Base-by-base conservation (phyloP, 2,797 vertebrate species). In the Characodon lateralis region DNA sequence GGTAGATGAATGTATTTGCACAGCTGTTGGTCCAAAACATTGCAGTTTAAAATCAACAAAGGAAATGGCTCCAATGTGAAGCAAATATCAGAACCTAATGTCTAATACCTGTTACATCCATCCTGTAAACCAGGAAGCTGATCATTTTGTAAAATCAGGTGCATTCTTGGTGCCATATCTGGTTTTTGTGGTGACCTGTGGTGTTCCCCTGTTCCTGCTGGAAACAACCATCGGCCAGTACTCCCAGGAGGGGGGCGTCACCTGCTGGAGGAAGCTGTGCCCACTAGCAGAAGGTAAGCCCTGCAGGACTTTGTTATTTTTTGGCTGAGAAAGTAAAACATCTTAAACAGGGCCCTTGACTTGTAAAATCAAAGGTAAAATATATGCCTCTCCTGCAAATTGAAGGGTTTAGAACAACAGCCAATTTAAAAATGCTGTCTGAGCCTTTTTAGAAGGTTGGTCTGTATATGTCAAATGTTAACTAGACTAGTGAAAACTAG, bases 101-200 rank as follows among this genome's bases (percentile, higher is more conserved):
- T 24, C 9, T 39, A 0, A 24, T 24, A 24, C 39, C 41, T 66
- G 63, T 66, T 66, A 3, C 22, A 24, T 22, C 20, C 14, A 41
- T n/a, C 20, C 63, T 66, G 20, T 92, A 53, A 58, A 22, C 59
- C 0, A 51, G 8, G 7, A 35, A 20, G 7, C 50, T 76, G 14
- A 59, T 2, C 74, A 16, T 51, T 82, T 77, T 82, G 0, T 65
- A 2, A 76, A 80, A 83, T 68, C 73, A 96, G 95, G 95, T 76
- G 94, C 93, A 0, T 96, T 96, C 81, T 82, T 96, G 81, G 91
- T 96, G 80, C 95, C 95, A 0, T 96, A 96, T 78, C 39, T 96
- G 82, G 91, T 95, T 7, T 94, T 95, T 87, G 90, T 89, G 83
- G 82, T 93, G 77, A 94, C 91, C 6, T 95, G 95, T 63, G 95